Evolutionary conservation across 2,888 invertebrate species (phyloP), one percentile per base, ranked within the genome.

Genomic region (Mesodorylaimus sp.): DNA sequence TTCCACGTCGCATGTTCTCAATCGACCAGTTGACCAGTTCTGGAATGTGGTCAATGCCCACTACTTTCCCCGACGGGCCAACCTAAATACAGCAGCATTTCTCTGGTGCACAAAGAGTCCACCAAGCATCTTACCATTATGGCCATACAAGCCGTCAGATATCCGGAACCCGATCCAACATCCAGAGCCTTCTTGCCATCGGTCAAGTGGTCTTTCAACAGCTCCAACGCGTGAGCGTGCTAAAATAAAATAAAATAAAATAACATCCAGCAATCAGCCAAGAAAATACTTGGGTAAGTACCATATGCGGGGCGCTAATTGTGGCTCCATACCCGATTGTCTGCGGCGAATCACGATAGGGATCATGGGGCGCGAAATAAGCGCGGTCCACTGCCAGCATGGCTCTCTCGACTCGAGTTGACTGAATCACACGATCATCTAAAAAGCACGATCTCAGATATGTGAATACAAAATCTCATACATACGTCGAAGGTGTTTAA

Each of bases 281-380:
- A n/a, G n/a, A n/a, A n/a, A n/a, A n/a, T n/a, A n/a, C n/a, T n/a
- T n/a, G n/a, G n/a, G n/a, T n/a, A n/a, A 60, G 65, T 70, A 85
- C 85, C 89, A 93, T 93, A 66, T 91, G 89, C 13, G 91, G 91
- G 32, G 91, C 91, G 70, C 85, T 85, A 54, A 93, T 91, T 0
- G 91, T 93, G 3, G 88, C 93, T 26, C 84, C 82, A 66, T 77
- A 89, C 44, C 95, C 93, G 64, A 97, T 95, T 46, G 52, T 27
- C 68, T 89, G 88, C 0, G 91, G 91, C 10, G 83, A 77, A 71
- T 93, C 91, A 68, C 80, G 76, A 59, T 89, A 91, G 0, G 89
- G 81, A 46, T 50, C 46, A 54, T 75, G 70, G 23, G 78, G 75
- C 29, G 79, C 78, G 68, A 83, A 93, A 61, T 81, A 75, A 54